A percentile compares a stretch with the other conserved stretches of the same genome.
These are phyloP conservation scores for Lepidocyrtinus sp. DNA, from an alignment of 2,888 invertebrate genomes.

Conservation along the genomic window DNA sequence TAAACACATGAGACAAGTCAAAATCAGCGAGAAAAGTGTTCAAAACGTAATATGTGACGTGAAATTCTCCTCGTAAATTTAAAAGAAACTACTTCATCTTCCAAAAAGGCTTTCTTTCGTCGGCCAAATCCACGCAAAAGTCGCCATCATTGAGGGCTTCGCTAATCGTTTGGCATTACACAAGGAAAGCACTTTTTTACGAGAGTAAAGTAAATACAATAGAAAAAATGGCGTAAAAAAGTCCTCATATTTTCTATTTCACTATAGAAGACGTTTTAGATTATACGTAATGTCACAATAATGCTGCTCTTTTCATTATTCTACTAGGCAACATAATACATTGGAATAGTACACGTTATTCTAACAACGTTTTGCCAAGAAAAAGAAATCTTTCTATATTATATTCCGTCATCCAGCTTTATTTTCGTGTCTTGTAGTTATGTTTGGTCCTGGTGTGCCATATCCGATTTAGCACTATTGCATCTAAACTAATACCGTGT, in stretches of 20 bases:
- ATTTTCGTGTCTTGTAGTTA: constrained; percentile 10
- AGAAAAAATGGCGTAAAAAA: not conserved
- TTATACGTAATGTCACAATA: not conserved
- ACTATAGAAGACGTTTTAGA: not conserved
- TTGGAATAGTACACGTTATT: not conserved
- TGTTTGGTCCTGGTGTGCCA: constrained; percentile 6
- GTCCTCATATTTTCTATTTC: not conserved
- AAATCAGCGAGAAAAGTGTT: not conserved
- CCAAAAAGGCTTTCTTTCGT: constrained; percentile 1
- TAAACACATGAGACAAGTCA: not conserved
- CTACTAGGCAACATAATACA: not conserved
- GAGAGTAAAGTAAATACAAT: not conserved
- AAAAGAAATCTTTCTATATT: constrained; percentile 16
- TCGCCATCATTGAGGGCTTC: constrained; percentile 26
- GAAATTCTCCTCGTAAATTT: constrained; percentile 45
- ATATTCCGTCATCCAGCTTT: constrained; percentile 32
- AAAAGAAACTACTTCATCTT: constrained; percentile 6
- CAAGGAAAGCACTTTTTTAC: not conserved
- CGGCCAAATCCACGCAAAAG: not conserved
- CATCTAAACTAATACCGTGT: constrained; percentile 33
- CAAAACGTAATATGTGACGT: constrained; percentile 45
- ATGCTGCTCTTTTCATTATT: not conserved
- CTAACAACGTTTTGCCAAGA: constrained; percentile 38
- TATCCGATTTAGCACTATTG: constrained; percentile 14
- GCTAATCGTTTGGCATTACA: constrained; percentile 8